These are phyloP conservation scores for Lasioglossum marginatum DNA, from an alignment of 2,888 invertebrate species.

Conservation along the genomic window DNA sequence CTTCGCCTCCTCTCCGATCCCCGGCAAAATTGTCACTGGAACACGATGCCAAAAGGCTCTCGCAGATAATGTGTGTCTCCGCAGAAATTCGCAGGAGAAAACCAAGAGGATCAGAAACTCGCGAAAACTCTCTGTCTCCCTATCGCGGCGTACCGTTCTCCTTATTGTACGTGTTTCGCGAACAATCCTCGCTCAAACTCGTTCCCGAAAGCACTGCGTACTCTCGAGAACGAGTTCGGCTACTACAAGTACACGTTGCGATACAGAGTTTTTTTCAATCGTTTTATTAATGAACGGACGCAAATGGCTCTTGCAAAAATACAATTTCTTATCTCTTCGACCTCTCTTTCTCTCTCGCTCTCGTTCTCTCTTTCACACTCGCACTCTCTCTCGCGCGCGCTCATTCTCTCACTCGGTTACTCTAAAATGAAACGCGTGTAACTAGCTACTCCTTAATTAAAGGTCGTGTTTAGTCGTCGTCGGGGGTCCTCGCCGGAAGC, in stretches of 20 bases:
- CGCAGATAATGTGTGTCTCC: constrained; percentile 11
- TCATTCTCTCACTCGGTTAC: constrained; percentile 37
- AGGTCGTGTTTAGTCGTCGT: constrained; percentile 36
- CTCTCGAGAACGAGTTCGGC: not conserved
- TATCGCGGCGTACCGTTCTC: not conserved
- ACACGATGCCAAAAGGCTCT: constrained; percentile 38
- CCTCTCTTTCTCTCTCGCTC: not conserved
- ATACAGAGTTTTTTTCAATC: not conserved
- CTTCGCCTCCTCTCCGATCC: constrained; percentile 38
- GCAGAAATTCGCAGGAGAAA: constrained; percentile 19
- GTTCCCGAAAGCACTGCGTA: not conserved
- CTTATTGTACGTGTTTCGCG: not conserved
- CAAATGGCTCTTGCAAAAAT: constrained; percentile 78
- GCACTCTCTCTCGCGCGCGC: not conserved
- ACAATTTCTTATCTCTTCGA: constrained; percentile 67
- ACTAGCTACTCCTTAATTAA: constrained; percentile 54
- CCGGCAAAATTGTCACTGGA: constrained; percentile 47
- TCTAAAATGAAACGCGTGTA: constrained; percentile 59
- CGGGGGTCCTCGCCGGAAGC: constrained; percentile 28
- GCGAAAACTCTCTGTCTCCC: not conserved
- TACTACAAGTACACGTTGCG: not conserved
- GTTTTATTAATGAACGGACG: constrained; percentile 71
- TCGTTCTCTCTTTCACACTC: not conserved
- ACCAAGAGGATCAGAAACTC: not conserved
- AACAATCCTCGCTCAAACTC: not conserved